Evolutionary conservation across 2,888 invertebrate genomes (phyloP), one percentile per base, ranked within the genome.

Genomic region (Drosophila quasianomalipes): DNA sequence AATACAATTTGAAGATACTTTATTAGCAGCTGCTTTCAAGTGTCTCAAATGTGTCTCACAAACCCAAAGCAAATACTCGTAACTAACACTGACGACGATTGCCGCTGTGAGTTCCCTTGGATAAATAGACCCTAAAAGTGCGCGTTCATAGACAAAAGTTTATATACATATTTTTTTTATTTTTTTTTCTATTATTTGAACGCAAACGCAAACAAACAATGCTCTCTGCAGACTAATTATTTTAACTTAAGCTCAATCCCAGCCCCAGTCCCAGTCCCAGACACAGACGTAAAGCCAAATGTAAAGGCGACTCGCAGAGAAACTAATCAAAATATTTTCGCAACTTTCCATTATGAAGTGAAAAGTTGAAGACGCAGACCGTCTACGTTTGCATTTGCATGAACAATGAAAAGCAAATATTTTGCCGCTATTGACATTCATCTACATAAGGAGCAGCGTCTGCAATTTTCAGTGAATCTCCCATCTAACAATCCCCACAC

Each of bases 261-360:
- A 70, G 28, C 61, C 52, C 26, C 75, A 78, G 26, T 31, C 12
- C 35, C 76, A 60, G 33, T 22, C 54, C 53, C 65, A 70, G 28
- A 60, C 59, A 14, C 68, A 78, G 26, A 35, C 12, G 35, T 79
- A n/a, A 39, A 31, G 33, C 37, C 64, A 37, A 59, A 49, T 54
- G 60, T 52, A 52, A 77, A 58, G 67, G 39, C 39, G 55, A 37
- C 37, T 51, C 31, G 30, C 67, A 49, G 70, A 77, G 87, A 87
- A 87, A 87, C 87, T 87, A 87, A 87, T 87, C 87, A 87, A 87
- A 87, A 87, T 87, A 89, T 87, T 87, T 91, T 91, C 85, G 88
- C 91, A 87, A 89, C 88, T 87, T 87, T 91, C 89, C 88, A 90
- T 90, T 86, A 86, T 90, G 87, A 86, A 86, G 89, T 90, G 91